A percentile compares a stretch with the other conserved stretches of the same genome.
phyloP scores from a whole-genome alignment of 2,797 vertebrate species.

The Eleutherodactylus coqui region DNA sequence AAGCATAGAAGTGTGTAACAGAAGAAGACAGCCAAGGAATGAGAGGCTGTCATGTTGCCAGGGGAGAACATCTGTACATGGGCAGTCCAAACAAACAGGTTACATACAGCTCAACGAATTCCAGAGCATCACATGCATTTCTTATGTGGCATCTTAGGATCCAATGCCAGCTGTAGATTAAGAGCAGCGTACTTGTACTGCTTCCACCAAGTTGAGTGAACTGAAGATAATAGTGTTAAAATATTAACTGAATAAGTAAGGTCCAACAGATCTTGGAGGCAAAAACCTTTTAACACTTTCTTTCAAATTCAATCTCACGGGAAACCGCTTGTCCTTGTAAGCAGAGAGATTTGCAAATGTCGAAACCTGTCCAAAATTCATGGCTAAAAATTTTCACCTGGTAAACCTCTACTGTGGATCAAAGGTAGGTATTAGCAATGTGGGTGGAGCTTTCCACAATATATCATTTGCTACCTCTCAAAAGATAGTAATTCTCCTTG shows the following conservation, averaged over 20 bases:
- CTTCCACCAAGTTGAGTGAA: constrained; percentile 3
- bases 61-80: not conserved
- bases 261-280: not conserved
- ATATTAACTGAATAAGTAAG: constrained; percentile 18
- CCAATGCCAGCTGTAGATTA: not conserved
- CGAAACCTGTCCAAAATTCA: not conserved
- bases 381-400: not conserved
- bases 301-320: not conserved
- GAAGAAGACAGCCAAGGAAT: too few species aligned
- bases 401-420: not conserved
- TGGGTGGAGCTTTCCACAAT: too few species aligned
- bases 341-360: not conserved
- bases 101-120: too few species aligned
- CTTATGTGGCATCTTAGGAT: not conserved
- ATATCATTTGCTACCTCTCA: not conserved
- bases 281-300: constrained; percentile 22
- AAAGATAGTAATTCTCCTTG: not conserved
- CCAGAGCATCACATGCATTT: not conserved
- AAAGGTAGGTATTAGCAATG: too few species aligned
- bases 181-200: not conserved
- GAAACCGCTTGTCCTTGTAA: not conserved
- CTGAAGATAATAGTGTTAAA: not conserved
- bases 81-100: not conserved
- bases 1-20: not conserved
- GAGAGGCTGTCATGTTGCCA: not conserved